Evolutionary conservation across 2,797 vertebrate species (phyloP).

Genomic region (Cyclura pinguis): DNA sequence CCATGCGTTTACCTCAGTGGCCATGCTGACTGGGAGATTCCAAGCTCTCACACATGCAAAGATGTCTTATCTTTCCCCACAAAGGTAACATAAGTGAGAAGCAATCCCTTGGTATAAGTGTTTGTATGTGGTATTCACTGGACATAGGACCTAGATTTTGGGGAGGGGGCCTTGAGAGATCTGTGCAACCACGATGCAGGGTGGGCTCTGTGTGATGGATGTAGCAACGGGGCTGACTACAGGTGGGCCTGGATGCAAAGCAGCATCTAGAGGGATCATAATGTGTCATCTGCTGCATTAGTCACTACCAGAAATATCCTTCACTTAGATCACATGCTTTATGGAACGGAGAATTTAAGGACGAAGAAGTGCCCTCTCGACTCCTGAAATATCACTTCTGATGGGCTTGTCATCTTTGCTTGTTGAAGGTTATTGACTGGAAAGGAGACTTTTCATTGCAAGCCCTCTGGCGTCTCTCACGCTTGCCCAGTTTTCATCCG

Average conservation of each 20-base stretch:
- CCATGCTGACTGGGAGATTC: not conserved
- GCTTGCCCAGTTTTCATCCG: slow-evolving; percentile 49
- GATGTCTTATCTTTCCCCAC: not conserved
- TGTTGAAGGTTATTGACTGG: slow-evolving; percentile 31
- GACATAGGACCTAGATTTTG: not conserved
- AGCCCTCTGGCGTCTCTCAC: slow-evolving; percentile 5
- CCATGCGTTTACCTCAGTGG: not conserved
- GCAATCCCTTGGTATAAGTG: not conserved
- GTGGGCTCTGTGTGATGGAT: too few relatives aligned
- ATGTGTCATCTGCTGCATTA: not conserved
- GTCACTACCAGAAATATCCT: not conserved
- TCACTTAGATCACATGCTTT: slow-evolving; percentile 7
- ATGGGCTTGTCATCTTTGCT: slow-evolving; percentile 33
- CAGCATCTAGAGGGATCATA: not conserved
- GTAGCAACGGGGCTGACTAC: not conserved
- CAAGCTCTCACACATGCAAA: too few relatives aligned
- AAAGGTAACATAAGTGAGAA: not conserved
- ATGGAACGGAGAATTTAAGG: not conserved
- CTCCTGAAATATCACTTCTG: slow-evolving; percentile 4
- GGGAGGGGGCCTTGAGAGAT: not conserved
- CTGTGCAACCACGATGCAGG: too few relatives aligned
- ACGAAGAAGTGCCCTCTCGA: slow-evolving; percentile 20
- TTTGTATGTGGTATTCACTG: not conserved
- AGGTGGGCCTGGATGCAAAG: not conserved
- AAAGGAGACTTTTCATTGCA: slow-evolving; percentile 26